Base-by-base conservation (phyloP, 2,797 vertebrate species). In the Characodon lateralis region DNA sequence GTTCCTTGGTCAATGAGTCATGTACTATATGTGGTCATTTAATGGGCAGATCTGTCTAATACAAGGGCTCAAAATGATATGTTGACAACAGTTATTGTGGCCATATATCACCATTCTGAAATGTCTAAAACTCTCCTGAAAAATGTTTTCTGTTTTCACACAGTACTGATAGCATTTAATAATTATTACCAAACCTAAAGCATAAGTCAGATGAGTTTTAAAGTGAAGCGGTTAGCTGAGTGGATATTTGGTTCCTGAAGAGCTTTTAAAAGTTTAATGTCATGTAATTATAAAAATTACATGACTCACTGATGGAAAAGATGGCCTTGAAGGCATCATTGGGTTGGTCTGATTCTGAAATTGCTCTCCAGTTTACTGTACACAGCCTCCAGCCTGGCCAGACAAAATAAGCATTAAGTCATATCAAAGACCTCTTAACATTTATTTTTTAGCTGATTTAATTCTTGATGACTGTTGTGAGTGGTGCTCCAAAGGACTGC, bases 391-490 rank as follows among this genome's bases (percentile, higher is more conserved):
- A 22, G 56, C 79, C 48, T 63, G 39, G 28, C 74, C 77, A 76
- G 65, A 80, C 71, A 58, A 71, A 77, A 22, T 48, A 71, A 77
- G 51, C 78, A 73, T 74, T 68, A 75, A 72, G 18, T 83, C 81
- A 79, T 83, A 56, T 59, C 28, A 78, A 73, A 87, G 39, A 76
- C 71, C 39, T 76, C 63, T 56, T 73, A 59, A 74, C 85, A 73
- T 81, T 71, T 79, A 61, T 72, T 75, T 41, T 73, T 53, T 31
- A 0, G 43, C 58, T 74, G 79, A 84, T 85, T 58, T 48, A 66
- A 78, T 84, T 74, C 53, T 74, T 74, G 28, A 76, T 55, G 39
- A 78, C 74, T 59, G 75, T 72, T 70, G 41, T 78, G 48, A n/a
- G 7, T 16, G 10, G 31, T 1, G 1, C 7, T 50, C 65, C 79